phyloP scores from a whole-genome alignment of 2,888 invertebrate genomes.

The Archips crataeganus region DNA sequence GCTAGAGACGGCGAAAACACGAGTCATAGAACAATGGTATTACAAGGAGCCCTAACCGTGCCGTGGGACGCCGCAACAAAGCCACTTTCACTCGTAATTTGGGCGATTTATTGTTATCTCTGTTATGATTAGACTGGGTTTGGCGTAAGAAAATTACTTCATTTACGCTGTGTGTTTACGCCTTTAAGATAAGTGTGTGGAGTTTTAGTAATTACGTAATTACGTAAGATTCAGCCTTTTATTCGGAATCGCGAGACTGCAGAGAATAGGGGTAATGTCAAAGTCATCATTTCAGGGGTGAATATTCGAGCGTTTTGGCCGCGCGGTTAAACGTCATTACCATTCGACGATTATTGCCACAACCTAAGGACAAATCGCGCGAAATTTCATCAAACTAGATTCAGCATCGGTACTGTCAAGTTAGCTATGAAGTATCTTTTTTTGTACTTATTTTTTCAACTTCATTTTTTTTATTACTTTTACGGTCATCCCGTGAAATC shows the following conservation, averaged over 20 bases:
- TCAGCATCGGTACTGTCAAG: too few species aligned
- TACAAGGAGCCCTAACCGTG: slow-evolving; percentile 1
- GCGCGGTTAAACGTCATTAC: too few species aligned
- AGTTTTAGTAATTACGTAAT: background rate
- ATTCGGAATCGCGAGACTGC: background rate
- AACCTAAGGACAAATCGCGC: too few species aligned
- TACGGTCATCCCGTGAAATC: too few species aligned
- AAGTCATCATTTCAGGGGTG: too few species aligned
- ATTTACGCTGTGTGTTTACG: background rate
- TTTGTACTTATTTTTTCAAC: too few species aligned
- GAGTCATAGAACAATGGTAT: slow-evolving; percentile 11
- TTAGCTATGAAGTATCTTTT: too few species aligned
- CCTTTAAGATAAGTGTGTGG: background rate
- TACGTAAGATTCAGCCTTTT: background rate
- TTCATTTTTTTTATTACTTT: too few species aligned
- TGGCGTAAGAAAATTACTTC: slow-evolving; percentile 8
- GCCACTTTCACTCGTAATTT: slow-evolving; percentile 30
- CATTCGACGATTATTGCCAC: too few species aligned
- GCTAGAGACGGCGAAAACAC: slow-evolving; percentile 7
- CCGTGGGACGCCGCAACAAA: slow-evolving; percentile 26
- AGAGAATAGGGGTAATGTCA: too few species aligned
- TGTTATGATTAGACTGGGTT: slow-evolving; percentile 12
- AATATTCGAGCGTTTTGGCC: too few species aligned
- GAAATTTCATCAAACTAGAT: too few species aligned
- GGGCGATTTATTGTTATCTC: slow-evolving; percentile 32